Percentiles rank a stretch among this genome's conserved stretches.
phyloP scores from a whole-genome alignment of 1,140 invertebrate species.

The Procambarus clarkii region DNA sequence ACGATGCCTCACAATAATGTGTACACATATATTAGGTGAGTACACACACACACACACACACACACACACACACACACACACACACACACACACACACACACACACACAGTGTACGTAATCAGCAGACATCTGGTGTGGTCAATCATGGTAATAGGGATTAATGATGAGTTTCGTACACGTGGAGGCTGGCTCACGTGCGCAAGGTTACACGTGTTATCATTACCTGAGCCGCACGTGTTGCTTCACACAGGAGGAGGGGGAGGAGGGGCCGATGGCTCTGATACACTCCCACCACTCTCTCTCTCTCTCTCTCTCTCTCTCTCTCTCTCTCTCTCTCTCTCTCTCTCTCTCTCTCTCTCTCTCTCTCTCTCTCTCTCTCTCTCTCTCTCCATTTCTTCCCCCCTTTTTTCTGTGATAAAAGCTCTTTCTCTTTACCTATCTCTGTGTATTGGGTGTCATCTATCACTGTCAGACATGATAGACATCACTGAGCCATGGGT shows the following conservation, averaged over 20 bases:
- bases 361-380: not conserved
- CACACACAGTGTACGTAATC: not conserved
- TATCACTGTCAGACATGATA: too few relatives aligned
- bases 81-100: not conserved
- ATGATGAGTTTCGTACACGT: not conserved
- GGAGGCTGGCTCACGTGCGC: not conserved
- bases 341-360: not conserved
- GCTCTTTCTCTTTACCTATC: too few relatives aligned
- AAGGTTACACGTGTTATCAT: not conserved
- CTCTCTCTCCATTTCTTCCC: too few relatives aligned
- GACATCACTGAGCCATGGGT: too few relatives aligned
- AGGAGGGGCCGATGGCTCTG: not conserved
- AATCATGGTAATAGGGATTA: not conserved
- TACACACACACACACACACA: too few relatives aligned
- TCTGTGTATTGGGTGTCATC: too few relatives aligned
- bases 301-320: not conserved
- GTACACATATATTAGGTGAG: too few relatives aligned
- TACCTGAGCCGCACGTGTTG: not conserved
- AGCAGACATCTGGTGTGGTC: too few relatives aligned
- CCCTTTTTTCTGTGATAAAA: not conserved
- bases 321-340: not conserved
- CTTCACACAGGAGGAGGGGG: not conserved
- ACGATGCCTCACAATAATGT: too few relatives aligned
- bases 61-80: too few relatives aligned
- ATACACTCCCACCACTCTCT: not conserved